Percentiles rank a stretch among this genome's conserved stretches.
Conservation (phyloP, 2,113 vertebrate species). For the Elaphurus davidianus region DNA sequence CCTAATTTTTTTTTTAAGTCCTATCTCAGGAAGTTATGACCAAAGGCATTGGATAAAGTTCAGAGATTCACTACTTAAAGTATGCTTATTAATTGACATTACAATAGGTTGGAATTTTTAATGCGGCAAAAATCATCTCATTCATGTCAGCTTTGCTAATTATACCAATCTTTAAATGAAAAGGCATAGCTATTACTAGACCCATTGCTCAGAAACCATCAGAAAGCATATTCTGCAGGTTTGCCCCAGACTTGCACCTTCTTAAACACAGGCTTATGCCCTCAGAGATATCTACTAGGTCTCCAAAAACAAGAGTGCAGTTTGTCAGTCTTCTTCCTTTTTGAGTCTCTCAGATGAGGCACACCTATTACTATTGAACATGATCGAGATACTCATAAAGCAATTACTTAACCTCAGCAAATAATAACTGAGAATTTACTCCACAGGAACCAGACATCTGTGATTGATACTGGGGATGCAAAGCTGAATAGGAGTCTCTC, state of each 20-base stretch:
- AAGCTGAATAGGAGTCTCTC: not conserved
- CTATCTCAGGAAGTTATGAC: not conserved
- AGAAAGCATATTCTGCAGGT: not conserved
- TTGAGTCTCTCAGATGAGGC: not conserved
- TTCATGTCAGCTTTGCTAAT: not conserved
- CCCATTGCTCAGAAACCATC: not conserved
- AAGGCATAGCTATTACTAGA: not conserved
- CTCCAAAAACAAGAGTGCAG: not conserved
- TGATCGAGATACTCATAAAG: not conserved
- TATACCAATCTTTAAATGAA: not conserved
- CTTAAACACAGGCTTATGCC: not conserved
- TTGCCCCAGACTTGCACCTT: not conserved
- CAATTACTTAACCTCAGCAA: not conserved
- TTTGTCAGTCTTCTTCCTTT: not conserved
- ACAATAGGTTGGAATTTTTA: not conserved
- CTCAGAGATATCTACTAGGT: not conserved
- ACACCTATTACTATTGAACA: not conserved
- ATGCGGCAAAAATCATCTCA: not conserved
- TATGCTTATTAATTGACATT: not conserved
- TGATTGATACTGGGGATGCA: accelerated
- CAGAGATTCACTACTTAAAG: not conserved
- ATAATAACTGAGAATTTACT: not conserved
- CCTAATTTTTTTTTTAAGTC: not conserved
- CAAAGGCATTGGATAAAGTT: not conserved
- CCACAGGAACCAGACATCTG: not conserved